These are phyloP conservation scores for Syrphus vitripennis DNA, from an alignment of 2,888 invertebrate genomes.

Conservation along the genomic window DNA sequence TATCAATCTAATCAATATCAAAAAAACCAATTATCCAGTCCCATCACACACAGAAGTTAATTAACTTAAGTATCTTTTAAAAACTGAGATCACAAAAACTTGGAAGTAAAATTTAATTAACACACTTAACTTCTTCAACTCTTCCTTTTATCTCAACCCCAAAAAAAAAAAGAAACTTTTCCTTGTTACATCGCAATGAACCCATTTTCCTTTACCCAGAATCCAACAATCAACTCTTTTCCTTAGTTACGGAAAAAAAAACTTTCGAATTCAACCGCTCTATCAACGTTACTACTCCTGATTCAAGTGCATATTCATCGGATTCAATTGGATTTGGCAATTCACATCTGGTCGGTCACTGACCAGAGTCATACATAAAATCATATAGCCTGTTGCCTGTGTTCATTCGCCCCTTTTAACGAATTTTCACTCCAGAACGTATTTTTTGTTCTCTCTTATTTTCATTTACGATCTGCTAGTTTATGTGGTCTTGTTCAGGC, in stretches of 20 bases:
- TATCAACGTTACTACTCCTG: conserved; percentile 20
- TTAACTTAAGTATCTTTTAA: conserved; percentile 9
- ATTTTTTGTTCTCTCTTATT: background rate
- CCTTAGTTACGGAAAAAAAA: background rate
- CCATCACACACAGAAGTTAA: conserved; percentile 13
- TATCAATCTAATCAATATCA: background rate
- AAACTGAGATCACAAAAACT: conserved; percentile 10
- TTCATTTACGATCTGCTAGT: background rate
- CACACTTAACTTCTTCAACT: background rate
- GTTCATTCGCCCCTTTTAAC: background rate
- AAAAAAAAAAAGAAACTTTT: too few relatives aligned
- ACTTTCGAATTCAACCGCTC: conserved; percentile 19
- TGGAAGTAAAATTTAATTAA: conserved; percentile 18
- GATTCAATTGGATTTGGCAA: conserved; percentile 44
- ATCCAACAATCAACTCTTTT: background rate
- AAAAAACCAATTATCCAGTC: conserved; percentile 17
- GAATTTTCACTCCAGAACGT: background rate
- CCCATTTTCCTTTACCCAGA: background rate
- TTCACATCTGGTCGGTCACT: conserved; percentile 37
- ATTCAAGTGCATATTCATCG: conserved; percentile 41
- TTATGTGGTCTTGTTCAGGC: conserved; percentile 1
- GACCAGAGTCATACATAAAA: background rate
- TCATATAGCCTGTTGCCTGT: conserved; percentile 2
- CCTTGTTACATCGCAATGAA: background rate
- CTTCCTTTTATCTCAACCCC: background rate